Evolutionary conservation across 2,113 vertebrate genomes (phyloP).

Genomic region (Calcarius ornatus): DNA sequence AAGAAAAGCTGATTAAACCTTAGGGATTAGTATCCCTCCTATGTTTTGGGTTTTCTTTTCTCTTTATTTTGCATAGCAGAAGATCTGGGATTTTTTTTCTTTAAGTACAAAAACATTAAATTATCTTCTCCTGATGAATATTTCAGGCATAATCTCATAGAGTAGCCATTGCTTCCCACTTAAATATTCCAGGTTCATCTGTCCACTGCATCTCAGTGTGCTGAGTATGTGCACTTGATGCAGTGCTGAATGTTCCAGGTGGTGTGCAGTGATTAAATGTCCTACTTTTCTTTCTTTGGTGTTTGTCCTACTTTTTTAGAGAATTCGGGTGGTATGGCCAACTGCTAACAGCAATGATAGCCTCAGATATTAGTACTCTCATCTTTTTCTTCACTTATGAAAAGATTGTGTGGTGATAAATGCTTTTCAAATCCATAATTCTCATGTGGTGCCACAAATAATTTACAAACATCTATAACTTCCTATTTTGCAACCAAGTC

Average conservation of each 20-base stretch:
- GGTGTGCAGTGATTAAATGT: not conserved
- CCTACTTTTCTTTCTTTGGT: not conserved
- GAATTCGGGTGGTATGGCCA: not conserved
- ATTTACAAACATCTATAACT: not conserved
- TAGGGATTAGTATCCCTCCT: not conserved
- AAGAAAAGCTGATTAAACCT: not conserved
- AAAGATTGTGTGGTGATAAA: not conserved
- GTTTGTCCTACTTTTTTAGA: not conserved
- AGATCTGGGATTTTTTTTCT: not conserved
- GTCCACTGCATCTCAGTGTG: not conserved
- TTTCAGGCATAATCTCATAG: not conserved
- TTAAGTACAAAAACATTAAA: not conserved
- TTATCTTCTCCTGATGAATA: not conserved
- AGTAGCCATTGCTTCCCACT: not conserved
- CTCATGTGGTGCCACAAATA: not conserved
- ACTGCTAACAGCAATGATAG: not conserved
- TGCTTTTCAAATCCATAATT: conserved; percentile 3
- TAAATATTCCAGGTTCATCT: not conserved
- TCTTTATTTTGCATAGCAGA: not conserved
- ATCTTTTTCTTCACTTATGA: not conserved
- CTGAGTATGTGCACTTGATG: not conserved
- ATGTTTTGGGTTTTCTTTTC: not conserved
- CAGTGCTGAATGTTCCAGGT: not conserved
- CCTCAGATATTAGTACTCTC: not conserved
- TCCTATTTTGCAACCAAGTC: not conserved